Evolutionary conservation across 2,888 invertebrate genomes (phyloP), one percentile per base, ranked within the genome.

Genomic region (Choreutis nemorana): DNA sequence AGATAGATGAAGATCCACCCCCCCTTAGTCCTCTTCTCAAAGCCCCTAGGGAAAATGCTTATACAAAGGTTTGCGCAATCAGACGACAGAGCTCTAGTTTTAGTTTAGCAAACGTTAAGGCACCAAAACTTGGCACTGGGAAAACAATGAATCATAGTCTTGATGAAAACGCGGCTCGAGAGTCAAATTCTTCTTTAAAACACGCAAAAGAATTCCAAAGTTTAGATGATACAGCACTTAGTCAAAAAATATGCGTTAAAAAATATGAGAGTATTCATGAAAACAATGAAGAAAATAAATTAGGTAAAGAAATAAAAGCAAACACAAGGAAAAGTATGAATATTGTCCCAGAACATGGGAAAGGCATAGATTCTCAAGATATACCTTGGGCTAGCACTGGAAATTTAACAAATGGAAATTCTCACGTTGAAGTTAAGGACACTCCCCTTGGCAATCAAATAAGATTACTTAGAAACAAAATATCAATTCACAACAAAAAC

Each of bases 41-140:
- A 55, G 87, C 90, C 7, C 89, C 90, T 0, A 80, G 91, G 32
- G 92, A 92, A 60, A 92, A 88, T 57, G 88, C 92, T 0, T 95
- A 94, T 54, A 92, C 93, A 2, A 94, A 93, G 80, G 89, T 92
- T 2, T 93, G 94, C 55, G 94, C 93, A 3, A 83, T 94, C 32
- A 78, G 94, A 34, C 81, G 94, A 14, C 92, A 92, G 60, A 91
- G 90, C 50, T 91, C 91, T 2, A 88, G 90, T 24, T 87, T 89
- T 23, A 91, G 89, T 31, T 73, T 91, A 24, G 72, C 75, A 3
- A 85, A 84, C 33, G 82, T 81, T 23, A 82, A 81, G 45, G 55
- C 80, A 1, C 63, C 70, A 1, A 81, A 79, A 48, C 54, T 84
- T n/a, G 70, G 77, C 24, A 71, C 68, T 5, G 81, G 75, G 2